Percentiles rank a stretch among this genome's conserved stretches.
Evolutionary conservation across 2,888 invertebrate species (phyloP).

Genomic region (Drosophila antonietae): DNA sequence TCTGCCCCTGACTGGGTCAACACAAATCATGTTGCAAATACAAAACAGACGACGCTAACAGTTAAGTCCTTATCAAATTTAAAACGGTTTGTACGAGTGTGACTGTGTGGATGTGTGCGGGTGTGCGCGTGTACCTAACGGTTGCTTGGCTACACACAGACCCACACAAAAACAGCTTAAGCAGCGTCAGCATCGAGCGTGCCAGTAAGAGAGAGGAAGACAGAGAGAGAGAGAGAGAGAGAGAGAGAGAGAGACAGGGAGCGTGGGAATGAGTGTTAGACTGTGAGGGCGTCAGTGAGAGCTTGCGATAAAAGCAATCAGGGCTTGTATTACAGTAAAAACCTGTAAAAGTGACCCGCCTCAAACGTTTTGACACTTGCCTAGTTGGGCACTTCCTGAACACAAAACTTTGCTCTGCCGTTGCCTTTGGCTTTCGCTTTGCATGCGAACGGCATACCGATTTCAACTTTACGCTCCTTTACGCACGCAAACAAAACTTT

Average conservation of each 20-base stretch:
- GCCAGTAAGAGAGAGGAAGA: background rate
- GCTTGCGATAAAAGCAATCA: conserved; percentile 31
- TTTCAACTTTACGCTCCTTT: conserved; percentile 42
- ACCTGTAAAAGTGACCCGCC: conserved; percentile 43
- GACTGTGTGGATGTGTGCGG: conserved; percentile 10
- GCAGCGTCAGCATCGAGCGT: background rate
- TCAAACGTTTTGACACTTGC: conserved; percentile 47
- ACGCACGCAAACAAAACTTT: conserved; percentile 39
- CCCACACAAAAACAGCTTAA: conserved; percentile 26
- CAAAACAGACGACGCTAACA: conserved; percentile 35
- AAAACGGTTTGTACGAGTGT: conserved; percentile 14
- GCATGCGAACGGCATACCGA: conserved; percentile 30
- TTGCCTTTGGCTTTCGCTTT: background rate
- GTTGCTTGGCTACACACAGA: conserved; percentile 48
- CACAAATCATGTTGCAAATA: conserved; percentile 56
- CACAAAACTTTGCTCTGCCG: conserved; percentile 2
- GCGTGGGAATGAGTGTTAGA: background rate
- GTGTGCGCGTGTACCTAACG: conserved; percentile 19
- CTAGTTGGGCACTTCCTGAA: conserved; percentile 32
- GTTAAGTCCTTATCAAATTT: conserved; percentile 58
- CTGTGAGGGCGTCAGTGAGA: background rate
- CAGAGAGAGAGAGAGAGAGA: background rate
- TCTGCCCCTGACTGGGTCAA: conserved; percentile 52
- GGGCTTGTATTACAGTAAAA: conserved; percentile 29
- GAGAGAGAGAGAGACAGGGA: background rate